These are phyloP conservation scores for Anser brachyrhynchus DNA, from an alignment of 2,113 vertebrate genomes.

Conservation along the genomic window DNA sequence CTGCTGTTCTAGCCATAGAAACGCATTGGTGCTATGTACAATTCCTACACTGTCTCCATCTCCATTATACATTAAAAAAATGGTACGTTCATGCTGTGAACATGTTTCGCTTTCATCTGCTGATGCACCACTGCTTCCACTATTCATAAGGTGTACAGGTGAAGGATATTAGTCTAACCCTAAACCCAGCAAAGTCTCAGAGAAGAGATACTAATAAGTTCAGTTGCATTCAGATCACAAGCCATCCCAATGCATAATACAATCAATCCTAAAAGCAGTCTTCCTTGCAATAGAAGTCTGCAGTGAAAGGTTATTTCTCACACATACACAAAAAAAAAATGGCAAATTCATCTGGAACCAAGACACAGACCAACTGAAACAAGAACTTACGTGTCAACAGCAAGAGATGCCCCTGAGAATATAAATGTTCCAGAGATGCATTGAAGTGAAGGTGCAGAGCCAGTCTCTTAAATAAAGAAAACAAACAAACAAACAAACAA, in stretches of 20 bases:
- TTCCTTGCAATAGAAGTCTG: background rate
- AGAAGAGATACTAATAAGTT: fast-evolving
- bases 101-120: background rate
- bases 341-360: background rate
- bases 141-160: background rate
- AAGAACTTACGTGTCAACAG: background rate
- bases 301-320: background rate
- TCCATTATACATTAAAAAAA: fast-evolving
- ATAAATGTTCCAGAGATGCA: background rate
- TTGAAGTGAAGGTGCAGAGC: background rate
- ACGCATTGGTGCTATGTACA: fast-evolving
- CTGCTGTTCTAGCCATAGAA: background rate
- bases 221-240: background rate
- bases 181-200: background rate
- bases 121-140: background rate
- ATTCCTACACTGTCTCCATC: background rate
- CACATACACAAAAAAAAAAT: background rate
- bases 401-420: background rate
- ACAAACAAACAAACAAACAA: background rate
- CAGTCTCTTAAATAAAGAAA: background rate
- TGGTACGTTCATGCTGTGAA: background rate
- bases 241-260: background rate
- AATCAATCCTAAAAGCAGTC: background rate
- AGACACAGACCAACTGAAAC: background rate
- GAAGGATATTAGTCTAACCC: background rate